Conservation (phyloP, 2,888 invertebrate genomes). For the Melanchra persicariae region DNA sequence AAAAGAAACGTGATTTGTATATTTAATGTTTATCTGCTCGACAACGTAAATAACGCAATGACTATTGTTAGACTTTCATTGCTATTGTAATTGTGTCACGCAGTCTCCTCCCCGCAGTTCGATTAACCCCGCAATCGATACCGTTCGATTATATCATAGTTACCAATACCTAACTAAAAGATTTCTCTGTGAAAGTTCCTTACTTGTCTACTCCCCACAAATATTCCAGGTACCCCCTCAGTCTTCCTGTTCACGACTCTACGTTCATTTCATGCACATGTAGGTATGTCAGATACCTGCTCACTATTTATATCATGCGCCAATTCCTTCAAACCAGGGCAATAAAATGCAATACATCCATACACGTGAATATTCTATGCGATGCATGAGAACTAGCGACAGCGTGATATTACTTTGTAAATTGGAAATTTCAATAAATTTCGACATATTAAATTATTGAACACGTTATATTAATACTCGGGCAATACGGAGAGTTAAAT, state of each 20-base stretch:
- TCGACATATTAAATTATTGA: background rate
- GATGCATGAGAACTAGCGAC: slow-evolving; percentile 20
- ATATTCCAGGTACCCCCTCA: background rate
- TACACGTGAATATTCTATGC: slow-evolving; percentile 21
- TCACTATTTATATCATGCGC: slow-evolving; percentile 37
- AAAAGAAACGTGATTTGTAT: no score
- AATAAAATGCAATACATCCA: slow-evolving; percentile 52
- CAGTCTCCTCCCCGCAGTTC: no score
- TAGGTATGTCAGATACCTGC: slow-evolving; percentile 20
- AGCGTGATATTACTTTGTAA: slow-evolving; percentile 20
- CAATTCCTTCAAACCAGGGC: slow-evolving; percentile 21
- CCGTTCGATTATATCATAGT: no score
- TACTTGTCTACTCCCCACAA: background rate
- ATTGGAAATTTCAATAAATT: slow-evolving; percentile 5
- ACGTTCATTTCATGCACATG: background rate
- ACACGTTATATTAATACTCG: no score
- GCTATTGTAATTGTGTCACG: no score
- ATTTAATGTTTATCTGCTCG: no score
- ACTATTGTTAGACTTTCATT: no score
- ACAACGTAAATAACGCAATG: no score
- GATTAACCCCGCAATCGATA: no score
- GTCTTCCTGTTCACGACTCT: background rate
- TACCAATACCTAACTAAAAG: no score
- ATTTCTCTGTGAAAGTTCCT: background rate
- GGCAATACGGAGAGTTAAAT: background rate